phyloP scores from a whole-genome alignment of 2,797 vertebrate species.

The Labroides dimidiatus region DNA sequence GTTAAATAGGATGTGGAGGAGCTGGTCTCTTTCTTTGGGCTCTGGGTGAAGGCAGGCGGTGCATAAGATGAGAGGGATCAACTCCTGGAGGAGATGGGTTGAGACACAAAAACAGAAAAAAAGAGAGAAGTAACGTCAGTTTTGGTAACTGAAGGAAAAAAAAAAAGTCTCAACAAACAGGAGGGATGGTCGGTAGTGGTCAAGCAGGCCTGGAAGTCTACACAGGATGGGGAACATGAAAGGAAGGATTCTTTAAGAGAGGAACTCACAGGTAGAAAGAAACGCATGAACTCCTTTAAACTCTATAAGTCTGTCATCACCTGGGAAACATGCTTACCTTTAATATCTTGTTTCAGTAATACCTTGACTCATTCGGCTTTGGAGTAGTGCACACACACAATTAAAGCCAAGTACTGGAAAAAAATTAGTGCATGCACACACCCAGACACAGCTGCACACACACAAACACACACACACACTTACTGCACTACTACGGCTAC shows the following conservation, averaged over 20 bases:
- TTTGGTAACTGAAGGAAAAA: background rate
- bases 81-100: conserved; percentile 83
- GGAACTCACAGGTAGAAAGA: conserved; percentile 20
- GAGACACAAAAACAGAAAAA: conserved; percentile 51
- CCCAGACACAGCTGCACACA: conserved; percentile 29
- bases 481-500: conserved; percentile 18
- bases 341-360: conserved; percentile 17
- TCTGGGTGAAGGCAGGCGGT: conserved; percentile 99
- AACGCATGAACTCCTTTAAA: conserved; percentile 38
- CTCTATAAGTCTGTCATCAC: conserved; percentile 30
- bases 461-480: conserved; percentile 34
- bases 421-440: conserved; percentile 54
- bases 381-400: conserved; percentile 24
- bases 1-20: conserved; percentile 99
- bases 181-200: conserved; percentile 25
- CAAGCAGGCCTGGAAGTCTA: conserved; percentile 43
- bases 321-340: conserved; percentile 40
- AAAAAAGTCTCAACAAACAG: conserved; percentile 26
- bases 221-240: background rate
- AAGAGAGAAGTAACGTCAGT: conserved; percentile 34
- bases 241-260: conserved; percentile 13
- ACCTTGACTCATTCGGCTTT: conserved; percentile 36
- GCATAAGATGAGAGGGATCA: conserved; percentile 98
- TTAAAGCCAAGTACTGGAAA: conserved; percentile 25
- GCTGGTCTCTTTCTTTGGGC: conserved; percentile 97